Conservation (phyloP, 2,888 invertebrate species). For the Agrotis clavis region DNA sequence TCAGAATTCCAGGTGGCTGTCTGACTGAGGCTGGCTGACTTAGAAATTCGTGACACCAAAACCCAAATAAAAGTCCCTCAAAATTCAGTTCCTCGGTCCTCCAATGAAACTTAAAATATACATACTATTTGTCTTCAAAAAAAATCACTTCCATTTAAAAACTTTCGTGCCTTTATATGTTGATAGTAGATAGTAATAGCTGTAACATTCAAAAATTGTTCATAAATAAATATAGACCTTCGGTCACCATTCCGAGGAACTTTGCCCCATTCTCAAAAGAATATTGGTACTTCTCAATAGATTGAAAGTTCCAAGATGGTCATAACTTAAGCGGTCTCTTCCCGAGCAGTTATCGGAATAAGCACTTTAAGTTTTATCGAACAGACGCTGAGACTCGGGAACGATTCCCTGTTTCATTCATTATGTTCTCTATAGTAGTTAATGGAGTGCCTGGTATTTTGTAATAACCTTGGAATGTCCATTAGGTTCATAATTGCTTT, state of each 20-base stretch:
- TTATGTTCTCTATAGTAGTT: slow-evolving; percentile 22
- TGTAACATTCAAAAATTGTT: neutral
- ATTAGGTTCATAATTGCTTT: neutral
- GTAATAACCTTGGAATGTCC: neutral
- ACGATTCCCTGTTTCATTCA: slow-evolving; percentile 28
- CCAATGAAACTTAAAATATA: neutral
- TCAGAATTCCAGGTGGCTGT: no score
- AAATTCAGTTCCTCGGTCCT: neutral
- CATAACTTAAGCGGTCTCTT: slow-evolving; percentile 38
- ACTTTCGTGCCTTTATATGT: neutral
- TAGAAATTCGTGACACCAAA: neutral
- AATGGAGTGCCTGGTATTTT: slow-evolving; percentile 5
- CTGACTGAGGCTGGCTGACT: no score
- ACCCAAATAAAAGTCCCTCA: neutral
- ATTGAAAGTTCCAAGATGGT: slow-evolving; percentile 50
- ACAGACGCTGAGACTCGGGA: slow-evolving; percentile 12
- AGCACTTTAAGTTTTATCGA: slow-evolving; percentile 60
- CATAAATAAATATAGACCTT: neutral
- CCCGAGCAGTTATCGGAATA: slow-evolving; percentile 52
- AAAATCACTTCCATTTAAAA: neutral
- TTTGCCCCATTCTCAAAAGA: slow-evolving; percentile 30
- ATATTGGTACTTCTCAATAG: slow-evolving; percentile 40
- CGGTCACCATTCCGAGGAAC: slow-evolving; percentile 15
- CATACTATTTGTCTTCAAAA: no score
- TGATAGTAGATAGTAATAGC: neutral